Base-by-base conservation (phyloP, 2,888 invertebrate genomes). In the Eristalinus sepulchralis region DNA sequence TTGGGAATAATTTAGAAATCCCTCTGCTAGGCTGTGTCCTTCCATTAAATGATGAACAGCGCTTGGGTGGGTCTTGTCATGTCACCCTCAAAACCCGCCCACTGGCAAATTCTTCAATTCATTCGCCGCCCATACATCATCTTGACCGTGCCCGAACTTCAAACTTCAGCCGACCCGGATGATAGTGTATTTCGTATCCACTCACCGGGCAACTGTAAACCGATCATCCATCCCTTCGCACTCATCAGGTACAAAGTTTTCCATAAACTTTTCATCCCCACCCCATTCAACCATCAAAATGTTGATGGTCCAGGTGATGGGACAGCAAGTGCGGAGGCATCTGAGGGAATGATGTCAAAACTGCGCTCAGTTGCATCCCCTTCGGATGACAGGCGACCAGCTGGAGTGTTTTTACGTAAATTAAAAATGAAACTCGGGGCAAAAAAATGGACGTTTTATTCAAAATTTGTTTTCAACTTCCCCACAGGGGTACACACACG, bases 221-320 rank as follows among this genome's bases (percentile, higher is more conserved):
- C 55, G 72, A 64, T 73, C 55, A 63, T 34, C 9, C 55, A 5
- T 34, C 57, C 55, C 55, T 27, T n/a, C 27, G 17, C 11, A 17
- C 20, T 53, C 55, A 53, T 64, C 22, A 24, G 33, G 33, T 27
- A 27, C 34, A 73, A 64, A 73, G 73, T 73, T 73, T 36, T 24
- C 55, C 31, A 17, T 22, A 57, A 73, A 73, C 53, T 73, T 64
- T 63, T 73, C 63, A 47, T 20, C 53, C 55, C 55, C n/a, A n/a
- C n/a, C n/a, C n/a, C n/a, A n/a, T 55, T 73, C 36, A 64, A 57
- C 11, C 62, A 72, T 72, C 62, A 73, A 55, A 55, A 34, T 17
- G 47, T 71, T 31, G 39, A 62, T 13, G 39, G 60, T 47, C 57
- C 47, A 47, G 47, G 47, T 47, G 47, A 17, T 47, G 47, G 47